phyloP scores from a whole-genome alignment of 2,113 vertebrate genomes.

The Oenanthe melanoleuca region DNA sequence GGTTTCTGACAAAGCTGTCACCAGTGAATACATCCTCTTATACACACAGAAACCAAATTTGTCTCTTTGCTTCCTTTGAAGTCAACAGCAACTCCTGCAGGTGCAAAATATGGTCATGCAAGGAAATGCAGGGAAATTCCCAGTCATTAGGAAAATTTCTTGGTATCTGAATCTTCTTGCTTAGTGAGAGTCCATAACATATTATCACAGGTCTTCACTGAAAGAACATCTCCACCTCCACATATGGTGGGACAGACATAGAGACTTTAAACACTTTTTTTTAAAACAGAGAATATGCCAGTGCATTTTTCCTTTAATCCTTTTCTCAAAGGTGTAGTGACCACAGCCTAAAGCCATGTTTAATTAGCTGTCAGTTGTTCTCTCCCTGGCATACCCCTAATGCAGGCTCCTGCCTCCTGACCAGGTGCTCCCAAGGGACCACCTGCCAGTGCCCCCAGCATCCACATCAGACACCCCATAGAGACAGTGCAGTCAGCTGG shows the following conservation, averaged over 20 bases:
- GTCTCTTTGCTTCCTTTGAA: background rate
- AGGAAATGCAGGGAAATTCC: background rate
- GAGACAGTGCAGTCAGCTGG: background rate
- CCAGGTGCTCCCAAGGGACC: background rate
- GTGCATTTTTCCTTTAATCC: background rate
- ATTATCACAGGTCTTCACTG: background rate
- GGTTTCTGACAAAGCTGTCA: background rate
- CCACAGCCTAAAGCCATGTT: background rate
- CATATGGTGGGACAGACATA: background rate
- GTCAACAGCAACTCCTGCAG: background rate
- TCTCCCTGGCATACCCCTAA: background rate
- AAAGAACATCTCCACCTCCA: background rate
- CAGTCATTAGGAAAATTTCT: background rate
- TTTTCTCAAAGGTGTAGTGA: background rate
- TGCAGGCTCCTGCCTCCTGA: background rate
- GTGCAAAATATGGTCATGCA: background rate
- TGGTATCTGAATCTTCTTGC: background rate
- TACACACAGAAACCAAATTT: background rate
- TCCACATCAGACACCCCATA: fast-evolving
- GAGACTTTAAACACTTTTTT: background rate
- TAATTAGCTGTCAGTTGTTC: background rate
- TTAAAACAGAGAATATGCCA: background rate
- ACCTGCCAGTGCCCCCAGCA: background rate
- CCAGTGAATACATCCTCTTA: fast-evolving
- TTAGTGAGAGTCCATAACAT: background rate